These are phyloP conservation scores for Dendropsophus ebraccatus DNA, from an alignment of 2,113 vertebrate genomes.

Conservation along the genomic window DNA sequence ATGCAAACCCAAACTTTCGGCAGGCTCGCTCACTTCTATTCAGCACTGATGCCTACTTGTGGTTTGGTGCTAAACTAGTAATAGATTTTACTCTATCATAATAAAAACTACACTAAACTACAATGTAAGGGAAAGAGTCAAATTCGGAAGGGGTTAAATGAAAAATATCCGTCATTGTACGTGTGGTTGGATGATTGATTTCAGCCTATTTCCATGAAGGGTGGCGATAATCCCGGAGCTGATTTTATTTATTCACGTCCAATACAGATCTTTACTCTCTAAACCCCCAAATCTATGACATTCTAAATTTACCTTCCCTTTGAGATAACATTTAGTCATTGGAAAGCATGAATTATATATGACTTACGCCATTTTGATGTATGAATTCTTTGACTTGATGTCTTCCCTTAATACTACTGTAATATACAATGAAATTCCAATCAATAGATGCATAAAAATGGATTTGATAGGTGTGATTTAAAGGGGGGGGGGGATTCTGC, in stretches of 20 bases:
- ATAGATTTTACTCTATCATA: no score
- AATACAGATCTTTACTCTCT: not conserved
- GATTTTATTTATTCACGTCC: not conserved
- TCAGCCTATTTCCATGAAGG: no score
- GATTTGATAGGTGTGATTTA: conserved; percentile 14
- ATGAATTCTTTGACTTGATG: conserved; percentile 1
- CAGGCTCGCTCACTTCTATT: no score
- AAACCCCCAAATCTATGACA: not conserved
- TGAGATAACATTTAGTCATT: not conserved
- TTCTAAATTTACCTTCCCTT: not conserved
- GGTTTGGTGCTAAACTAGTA: no score
- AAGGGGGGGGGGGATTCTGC: no score
- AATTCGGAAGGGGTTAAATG: no score
- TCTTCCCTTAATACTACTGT: conserved; percentile 4
- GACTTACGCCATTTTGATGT: not conserved
- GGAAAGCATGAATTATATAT: not conserved
- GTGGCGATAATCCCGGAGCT: not conserved
- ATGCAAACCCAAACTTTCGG: no score
- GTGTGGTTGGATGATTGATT: no score
- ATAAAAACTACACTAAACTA: no score
- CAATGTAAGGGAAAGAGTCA: no score
- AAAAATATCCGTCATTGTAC: no score
- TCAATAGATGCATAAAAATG: conserved; percentile 29
- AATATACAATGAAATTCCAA: conserved; percentile 36
- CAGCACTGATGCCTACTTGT: no score